Conservation (phyloP, 2,888 invertebrate genomes). For the Temnothorax rugatulus region DNA sequence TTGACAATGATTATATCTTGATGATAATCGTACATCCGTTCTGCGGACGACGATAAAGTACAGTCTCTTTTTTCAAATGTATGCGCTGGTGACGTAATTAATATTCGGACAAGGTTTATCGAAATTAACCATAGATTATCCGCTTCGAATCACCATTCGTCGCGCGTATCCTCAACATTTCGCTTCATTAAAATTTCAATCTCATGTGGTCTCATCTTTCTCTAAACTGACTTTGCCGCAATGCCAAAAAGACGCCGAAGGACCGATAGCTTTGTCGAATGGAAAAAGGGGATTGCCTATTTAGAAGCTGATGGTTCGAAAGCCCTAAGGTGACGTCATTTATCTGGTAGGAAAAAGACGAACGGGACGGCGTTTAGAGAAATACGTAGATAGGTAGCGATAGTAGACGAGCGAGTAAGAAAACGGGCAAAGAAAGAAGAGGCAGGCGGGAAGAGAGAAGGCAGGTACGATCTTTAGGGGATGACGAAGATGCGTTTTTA, state of each 20-base stretch:
- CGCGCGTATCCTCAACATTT: background rate
- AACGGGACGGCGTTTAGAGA: slow-evolving; percentile 30
- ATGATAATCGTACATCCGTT: background rate
- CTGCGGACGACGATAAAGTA: slow-evolving; percentile 7
- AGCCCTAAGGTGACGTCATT: slow-evolving; percentile 46
- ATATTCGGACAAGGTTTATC: slow-evolving; percentile 18
- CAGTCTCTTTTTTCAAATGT: background rate
- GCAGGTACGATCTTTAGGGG: slow-evolving; percentile 61
- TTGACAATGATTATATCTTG: slow-evolving; percentile 26
- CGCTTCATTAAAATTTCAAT: slow-evolving; percentile 29
- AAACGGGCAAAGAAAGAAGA: slow-evolving; percentile 48
- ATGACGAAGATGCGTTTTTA: slow-evolving; percentile 73
- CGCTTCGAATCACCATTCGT: background rate
- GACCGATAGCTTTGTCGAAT: slow-evolving; percentile 50
- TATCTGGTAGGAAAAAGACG: slow-evolving; percentile 61
- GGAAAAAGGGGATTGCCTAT: slow-evolving; percentile 60
- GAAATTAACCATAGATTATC: background rate
- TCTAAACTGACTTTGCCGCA: slow-evolving; percentile 16
- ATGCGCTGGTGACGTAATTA: background rate
- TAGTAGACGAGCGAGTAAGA: slow-evolving; percentile 38
- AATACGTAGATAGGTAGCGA: slow-evolving; percentile 39
- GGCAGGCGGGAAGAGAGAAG: slow-evolving; percentile 16
- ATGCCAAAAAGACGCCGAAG: slow-evolving; percentile 17
- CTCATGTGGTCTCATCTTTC: background rate
- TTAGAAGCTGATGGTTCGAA: slow-evolving; percentile 64